Conservation (phyloP, 2,797 vertebrate genomes). For the Danionella dracula region DNA sequence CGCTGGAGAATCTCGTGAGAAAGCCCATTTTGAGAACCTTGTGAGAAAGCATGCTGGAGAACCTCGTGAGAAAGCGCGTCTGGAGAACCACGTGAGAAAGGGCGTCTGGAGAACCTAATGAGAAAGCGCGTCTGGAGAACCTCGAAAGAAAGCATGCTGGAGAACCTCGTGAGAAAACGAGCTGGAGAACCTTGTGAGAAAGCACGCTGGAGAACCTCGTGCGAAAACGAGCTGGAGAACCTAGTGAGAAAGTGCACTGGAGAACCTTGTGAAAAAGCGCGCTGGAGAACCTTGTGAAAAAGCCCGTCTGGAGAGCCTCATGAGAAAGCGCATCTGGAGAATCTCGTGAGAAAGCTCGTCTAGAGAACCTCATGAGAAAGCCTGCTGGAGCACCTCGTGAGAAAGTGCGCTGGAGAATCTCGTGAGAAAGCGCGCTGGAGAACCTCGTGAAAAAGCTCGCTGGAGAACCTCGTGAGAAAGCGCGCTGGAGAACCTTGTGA, state of each 20-base stretch:
- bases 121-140: slow-evolving; percentile 48
- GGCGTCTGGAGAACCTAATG: slow-evolving; percentile 38
- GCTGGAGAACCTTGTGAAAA: slow-evolving; percentile 37
- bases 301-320: slow-evolving; percentile 47
- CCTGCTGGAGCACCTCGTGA: slow-evolving; percentile 46
- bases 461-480: slow-evolving; percentile 45
- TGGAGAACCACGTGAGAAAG: slow-evolving; percentile 45
- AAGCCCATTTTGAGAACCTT: slow-evolving; percentile 51
- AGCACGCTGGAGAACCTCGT: slow-evolving; percentile 40
- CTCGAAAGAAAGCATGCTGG: slow-evolving; percentile 37
- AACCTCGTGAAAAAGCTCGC: too few species aligned
- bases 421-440: slow-evolving; percentile 22
- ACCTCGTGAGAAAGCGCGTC: slow-evolving; percentile 29
- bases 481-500: slow-evolving; percentile 38
- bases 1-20: too few species aligned
- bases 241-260: too few species aligned
- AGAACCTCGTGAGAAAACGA: slow-evolving; percentile 33
- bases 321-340: slow-evolving; percentile 42
- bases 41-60: slow-evolving; percentile 41
- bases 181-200: slow-evolving; percentile 45
- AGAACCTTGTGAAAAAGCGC: slow-evolving; percentile 43
- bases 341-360: slow-evolving; percentile 23
- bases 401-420: slow-evolving; percentile 42
- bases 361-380: too few species aligned
- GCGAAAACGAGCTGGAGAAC: too few species aligned